Conservation (phyloP, 2,113 vertebrate species). For the Callionymus lyra region DNA sequence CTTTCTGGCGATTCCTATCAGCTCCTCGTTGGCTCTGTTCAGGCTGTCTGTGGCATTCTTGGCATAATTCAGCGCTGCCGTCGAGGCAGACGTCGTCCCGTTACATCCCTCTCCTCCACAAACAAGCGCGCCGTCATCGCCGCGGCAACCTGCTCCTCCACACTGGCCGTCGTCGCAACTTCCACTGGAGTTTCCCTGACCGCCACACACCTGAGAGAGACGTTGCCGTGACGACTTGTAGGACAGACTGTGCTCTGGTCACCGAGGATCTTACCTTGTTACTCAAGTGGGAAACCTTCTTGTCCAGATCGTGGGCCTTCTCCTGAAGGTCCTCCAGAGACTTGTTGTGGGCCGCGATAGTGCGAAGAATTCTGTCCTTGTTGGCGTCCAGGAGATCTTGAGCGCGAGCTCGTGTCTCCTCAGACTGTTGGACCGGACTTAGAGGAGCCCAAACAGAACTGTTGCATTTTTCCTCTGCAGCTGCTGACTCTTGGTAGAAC, state of each 20-base stretch:
- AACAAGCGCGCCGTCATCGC: conserved; percentile 34
- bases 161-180: conserved; percentile 61
- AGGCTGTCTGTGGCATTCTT: conserved; percentile 51
- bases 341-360: conserved; percentile 48
- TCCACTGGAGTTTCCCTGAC: conserved; percentile 39
- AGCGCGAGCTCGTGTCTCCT: neutral
- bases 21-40: conserved; percentile 51
- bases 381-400: conserved; percentile 46
- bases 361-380: conserved; percentile 39
- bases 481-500: conserved; percentile 52
- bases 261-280: conserved; percentile 35
- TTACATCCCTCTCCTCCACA: conserved; percentile 68
- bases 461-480: conserved; percentile 49
- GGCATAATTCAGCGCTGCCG: conserved; percentile 45
- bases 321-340: conserved; percentile 62
- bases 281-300: conserved; percentile 42
- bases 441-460: conserved; percentile 38
- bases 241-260: neutral
- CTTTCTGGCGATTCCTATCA: conserved; percentile 63
- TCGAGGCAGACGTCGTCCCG: conserved; percentile 64
- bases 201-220: conserved; percentile 61
- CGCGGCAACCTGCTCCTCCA: conserved; percentile 73
- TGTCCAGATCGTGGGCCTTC: conserved; percentile 48
- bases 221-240: too few species aligned
- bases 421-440: conserved; percentile 55